A percentile compares a stretch with the other conserved stretches of the same genome.
Evolutionary conservation across 2,888 invertebrate genomes (phyloP).

Genomic region (Epicampocera succincta): DNA sequence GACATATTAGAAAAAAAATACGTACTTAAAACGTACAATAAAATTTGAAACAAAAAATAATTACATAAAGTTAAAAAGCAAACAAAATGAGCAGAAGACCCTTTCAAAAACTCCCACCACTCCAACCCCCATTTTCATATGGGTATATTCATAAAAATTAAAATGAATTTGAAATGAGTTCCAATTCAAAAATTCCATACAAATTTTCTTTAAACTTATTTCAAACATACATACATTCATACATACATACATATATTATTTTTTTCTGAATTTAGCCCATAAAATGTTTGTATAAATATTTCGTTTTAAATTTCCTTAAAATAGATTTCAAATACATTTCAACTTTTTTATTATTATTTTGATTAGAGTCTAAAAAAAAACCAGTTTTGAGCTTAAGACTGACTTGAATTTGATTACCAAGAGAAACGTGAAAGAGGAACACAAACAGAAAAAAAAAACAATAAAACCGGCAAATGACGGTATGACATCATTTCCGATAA

Average conservation of each 20-base stretch:
- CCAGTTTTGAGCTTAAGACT: conserved; percentile 20
- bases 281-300: no score
- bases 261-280: no score
- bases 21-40: conserved; percentile 5
- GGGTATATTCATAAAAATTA: no score
- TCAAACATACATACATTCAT: neutral
- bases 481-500: conserved; percentile 62
- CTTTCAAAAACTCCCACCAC: no score
- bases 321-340: no score
- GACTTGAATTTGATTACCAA: conserved; percentile 2
- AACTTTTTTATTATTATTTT: no score
- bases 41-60: neutral
- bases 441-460: conserved; percentile 23
- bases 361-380: conserved; percentile 14
- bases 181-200: no score
- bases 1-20: neutral
- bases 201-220: no score
- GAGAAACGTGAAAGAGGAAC: neutral
- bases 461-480: conserved; percentile 39
- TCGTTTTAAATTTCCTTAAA: no score
- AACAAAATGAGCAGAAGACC: neutral
- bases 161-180: no score
- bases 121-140: no score
- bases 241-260: no score
- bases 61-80: neutral